These are phyloP conservation scores for Parauchenoglanis punctatus DNA, from an alignment of 2,797 vertebrate genomes.

Conservation along the genomic window DNA sequence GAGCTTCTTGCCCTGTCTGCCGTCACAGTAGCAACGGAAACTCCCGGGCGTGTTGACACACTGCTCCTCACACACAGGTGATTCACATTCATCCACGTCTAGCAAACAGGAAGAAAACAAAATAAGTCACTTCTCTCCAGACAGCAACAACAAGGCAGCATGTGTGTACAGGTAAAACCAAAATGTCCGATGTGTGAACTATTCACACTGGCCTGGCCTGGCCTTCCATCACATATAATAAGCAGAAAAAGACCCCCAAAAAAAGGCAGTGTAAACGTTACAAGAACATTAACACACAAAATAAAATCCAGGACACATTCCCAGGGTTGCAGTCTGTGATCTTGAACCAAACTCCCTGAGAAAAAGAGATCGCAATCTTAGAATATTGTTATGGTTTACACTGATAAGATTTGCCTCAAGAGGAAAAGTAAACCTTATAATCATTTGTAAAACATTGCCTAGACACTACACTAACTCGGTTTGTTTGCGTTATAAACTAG, in stretches of 20 bases:
- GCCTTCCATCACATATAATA: not conserved
- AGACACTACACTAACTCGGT: not conserved
- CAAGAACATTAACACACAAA: not conserved
- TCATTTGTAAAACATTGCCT: not conserved
- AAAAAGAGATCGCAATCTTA: not conserved
- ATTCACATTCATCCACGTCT: constrained; percentile 93
- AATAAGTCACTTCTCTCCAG: not conserved
- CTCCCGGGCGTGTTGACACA: constrained; percentile 90
- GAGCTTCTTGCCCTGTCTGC: constrained; percentile 88
- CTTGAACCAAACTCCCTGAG: not conserved
- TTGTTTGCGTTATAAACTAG: not conserved
- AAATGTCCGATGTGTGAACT: not conserved
- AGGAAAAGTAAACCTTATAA: not conserved
- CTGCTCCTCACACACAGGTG: constrained; percentile 83
- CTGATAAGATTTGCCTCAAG: not conserved
- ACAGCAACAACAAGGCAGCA: not conserved
- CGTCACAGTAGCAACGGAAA: constrained; percentile 93
- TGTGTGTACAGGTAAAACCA: not conserved
- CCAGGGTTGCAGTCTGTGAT: not conserved
- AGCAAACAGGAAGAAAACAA: not conserved
- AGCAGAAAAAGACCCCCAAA: no score
- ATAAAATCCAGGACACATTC: not conserved
- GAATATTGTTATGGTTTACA: not conserved
- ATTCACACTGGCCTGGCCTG: not conserved
- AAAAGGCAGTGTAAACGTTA: not conserved